A percentile compares a stretch with the other conserved stretches of the same genome.
Evolutionary conservation across 2,888 invertebrate genomes (phyloP).

Genomic region (Nymphalis c-album): DNA sequence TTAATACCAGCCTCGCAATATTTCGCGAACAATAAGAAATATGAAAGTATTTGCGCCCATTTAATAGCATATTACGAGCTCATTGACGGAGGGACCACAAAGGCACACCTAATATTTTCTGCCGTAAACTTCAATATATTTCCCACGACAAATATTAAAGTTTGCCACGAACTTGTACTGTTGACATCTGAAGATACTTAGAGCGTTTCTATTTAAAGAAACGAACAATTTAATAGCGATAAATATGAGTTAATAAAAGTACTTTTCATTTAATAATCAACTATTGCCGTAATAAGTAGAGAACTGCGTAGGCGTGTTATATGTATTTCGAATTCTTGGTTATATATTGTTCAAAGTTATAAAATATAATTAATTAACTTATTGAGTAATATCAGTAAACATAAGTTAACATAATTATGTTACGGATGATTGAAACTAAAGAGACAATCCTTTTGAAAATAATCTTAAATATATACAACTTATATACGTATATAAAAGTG

Average conservation of each 20-base stretch:
- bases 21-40: slow-evolving; percentile 9
- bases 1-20: slow-evolving; percentile 14
- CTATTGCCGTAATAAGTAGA: too few species aligned
- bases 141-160: slow-evolving; percentile 60
- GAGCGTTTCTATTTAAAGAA: not conserved
- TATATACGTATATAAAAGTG: too few species aligned
- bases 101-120: slow-evolving; percentile 44
- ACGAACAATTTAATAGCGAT: not conserved
- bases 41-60: slow-evolving; percentile 13
- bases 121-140: slow-evolving; percentile 55
- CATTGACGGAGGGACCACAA: slow-evolving; percentile 22
- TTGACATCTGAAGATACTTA: slow-evolving; percentile 17
- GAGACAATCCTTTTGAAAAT: too few species aligned
- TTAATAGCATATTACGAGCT: slow-evolving; percentile 21
- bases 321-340: too few species aligned
- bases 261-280: not conserved
- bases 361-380: too few species aligned
- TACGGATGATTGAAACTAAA: too few species aligned
- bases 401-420: too few species aligned
- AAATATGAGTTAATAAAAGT: not conserved
- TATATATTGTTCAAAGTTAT: too few species aligned
- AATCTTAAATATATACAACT: too few species aligned
- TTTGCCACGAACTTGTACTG: slow-evolving; percentile 39
- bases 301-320: too few species aligned
- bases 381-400: too few species aligned